A percentile compares a stretch with the other conserved stretches of the same genome.
Conservation (phyloP, 2,888 invertebrate genomes). For the Eulithis prunata region DNA sequence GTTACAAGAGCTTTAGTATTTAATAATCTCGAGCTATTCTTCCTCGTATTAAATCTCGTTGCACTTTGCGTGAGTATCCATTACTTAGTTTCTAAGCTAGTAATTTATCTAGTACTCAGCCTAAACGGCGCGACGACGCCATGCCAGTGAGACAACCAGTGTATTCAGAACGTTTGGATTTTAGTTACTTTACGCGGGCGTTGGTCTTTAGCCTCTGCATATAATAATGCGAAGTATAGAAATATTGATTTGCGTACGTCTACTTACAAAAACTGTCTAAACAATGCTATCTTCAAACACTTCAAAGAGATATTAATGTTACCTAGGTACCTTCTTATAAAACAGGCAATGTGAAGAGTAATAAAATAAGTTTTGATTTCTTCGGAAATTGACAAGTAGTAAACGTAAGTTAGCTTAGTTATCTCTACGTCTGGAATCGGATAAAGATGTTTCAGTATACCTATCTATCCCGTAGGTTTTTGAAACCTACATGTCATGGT, state of each 20-base stretch:
- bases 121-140: conserved; percentile 37
- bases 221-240: conserved; percentile 1
- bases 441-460: no score
- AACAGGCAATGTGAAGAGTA: neutral
- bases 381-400: neutral
- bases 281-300: neutral
- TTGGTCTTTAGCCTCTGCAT: conserved; percentile 3
- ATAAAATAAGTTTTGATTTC: neutral
- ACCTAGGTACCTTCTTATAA: neutral
- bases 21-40: neutral
- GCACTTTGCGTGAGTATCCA: conserved; percentile 22
- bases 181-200: conserved; percentile 43
- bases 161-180: conserved; percentile 37
- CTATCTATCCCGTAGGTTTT: no score
- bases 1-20: neutral
- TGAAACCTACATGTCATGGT: no score
- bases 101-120: conserved; percentile 34
- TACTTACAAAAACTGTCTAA: neutral
- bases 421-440: no score
- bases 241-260: neutral
- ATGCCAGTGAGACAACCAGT: conserved; percentile 40
- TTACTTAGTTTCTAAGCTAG: conserved; percentile 32
- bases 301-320: conserved; percentile 1
- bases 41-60: conserved; percentile 10
- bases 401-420: no score